Percentiles rank a stretch among this genome's conserved stretches.
Conservation (phyloP, 2,888 invertebrate genomes). For the Abrostola triplasia region DNA sequence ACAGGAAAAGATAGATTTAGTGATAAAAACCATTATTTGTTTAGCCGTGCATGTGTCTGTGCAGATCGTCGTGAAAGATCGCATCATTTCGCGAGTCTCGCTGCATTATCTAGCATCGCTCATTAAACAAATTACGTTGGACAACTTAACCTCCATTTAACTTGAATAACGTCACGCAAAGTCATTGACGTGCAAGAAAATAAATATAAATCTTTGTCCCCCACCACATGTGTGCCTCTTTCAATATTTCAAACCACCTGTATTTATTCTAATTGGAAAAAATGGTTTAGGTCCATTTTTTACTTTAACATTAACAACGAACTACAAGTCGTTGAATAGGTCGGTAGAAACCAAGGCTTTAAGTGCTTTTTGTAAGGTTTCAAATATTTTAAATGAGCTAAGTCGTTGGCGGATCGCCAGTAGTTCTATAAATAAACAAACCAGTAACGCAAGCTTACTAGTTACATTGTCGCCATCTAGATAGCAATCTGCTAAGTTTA, state of each 20-base stretch:
- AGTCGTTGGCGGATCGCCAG: conserved; percentile 37
- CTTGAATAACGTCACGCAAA: conserved; percentile 34
- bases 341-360: neutral
- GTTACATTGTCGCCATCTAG: conserved; percentile 40
- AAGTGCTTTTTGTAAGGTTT: conserved; percentile 16
- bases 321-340: neutral
- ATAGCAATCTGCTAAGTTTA: conserved; percentile 38
- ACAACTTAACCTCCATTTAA: conserved; percentile 39
- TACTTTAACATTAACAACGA: neutral
- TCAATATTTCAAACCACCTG: neutral
- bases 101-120: conserved; percentile 36
- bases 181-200: conserved; percentile 30
- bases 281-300: neutral
- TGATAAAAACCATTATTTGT: conserved; percentile 49
- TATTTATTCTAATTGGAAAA: neutral
- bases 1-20: conserved; percentile 53
- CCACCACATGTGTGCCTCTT: neutral
- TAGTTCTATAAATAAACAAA: conserved; percentile 44
- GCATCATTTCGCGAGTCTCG: conserved; percentile 38
- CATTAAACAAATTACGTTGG: conserved; percentile 43
- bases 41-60: conserved; percentile 41
- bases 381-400: conserved; percentile 12
- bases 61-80: conserved; percentile 51
- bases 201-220: conserved; percentile 3
- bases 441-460: conserved; percentile 31